A percentile compares a stretch with the other conserved stretches of the same genome.
These are phyloP conservation scores for Hypsibius dujardini DNA, from an alignment of 1,140 invertebrate species.

Conservation along the genomic window DNA sequence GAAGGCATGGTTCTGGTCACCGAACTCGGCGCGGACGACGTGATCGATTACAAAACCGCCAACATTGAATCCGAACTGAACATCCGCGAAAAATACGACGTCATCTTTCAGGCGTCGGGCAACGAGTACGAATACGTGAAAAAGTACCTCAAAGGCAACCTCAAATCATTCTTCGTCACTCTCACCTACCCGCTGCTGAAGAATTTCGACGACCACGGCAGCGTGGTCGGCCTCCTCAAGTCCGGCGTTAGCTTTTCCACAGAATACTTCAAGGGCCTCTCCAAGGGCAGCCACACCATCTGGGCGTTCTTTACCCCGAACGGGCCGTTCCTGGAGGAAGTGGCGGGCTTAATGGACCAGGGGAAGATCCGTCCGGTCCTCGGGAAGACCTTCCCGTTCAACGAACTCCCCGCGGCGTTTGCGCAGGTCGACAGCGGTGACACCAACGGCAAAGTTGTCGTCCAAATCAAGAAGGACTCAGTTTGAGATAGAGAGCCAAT, in stretches of 20 bases:
- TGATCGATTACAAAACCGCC: slow-evolving; percentile 57
- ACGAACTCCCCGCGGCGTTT: slow-evolving; percentile 49
- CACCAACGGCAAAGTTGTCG: slow-evolving; percentile 56
- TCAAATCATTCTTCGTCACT: slow-evolving; percentile 51
- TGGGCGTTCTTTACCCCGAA: slow-evolving; percentile 64
- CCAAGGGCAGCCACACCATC: slow-evolving; percentile 41
- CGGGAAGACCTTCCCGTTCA: slow-evolving; percentile 48
- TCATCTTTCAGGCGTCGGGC: slow-evolving; percentile 66
- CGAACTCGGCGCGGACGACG: slow-evolving; percentile 49
- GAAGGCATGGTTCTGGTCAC: slow-evolving; percentile 50
- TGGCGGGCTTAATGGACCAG: slow-evolving; percentile 42
- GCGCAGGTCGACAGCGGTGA: slow-evolving; percentile 46
- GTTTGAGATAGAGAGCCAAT: too few relatives aligned
- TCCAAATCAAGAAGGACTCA: slow-evolving; percentile 33
- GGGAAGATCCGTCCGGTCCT: slow-evolving; percentile 44
- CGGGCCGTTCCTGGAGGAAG: slow-evolving; percentile 35
- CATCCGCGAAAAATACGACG: slow-evolving; percentile 53
- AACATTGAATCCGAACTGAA: slow-evolving; percentile 43
- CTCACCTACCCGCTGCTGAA: slow-evolving; percentile 59
- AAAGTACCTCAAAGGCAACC: slow-evolving; percentile 30
- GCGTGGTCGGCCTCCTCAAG: slow-evolving; percentile 35
- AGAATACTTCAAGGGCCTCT: slow-evolving; percentile 26
- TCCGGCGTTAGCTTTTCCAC: slow-evolving; percentile 28
- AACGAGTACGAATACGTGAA: slow-evolving; percentile 38
- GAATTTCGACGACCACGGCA: slow-evolving; percentile 58